Percentiles rank a stretch among this genome's conserved stretches.
These are phyloP conservation scores for Pseudomugil tenellus DNA, from an alignment of 2,797 vertebrate species.

Conservation along the genomic window DNA sequence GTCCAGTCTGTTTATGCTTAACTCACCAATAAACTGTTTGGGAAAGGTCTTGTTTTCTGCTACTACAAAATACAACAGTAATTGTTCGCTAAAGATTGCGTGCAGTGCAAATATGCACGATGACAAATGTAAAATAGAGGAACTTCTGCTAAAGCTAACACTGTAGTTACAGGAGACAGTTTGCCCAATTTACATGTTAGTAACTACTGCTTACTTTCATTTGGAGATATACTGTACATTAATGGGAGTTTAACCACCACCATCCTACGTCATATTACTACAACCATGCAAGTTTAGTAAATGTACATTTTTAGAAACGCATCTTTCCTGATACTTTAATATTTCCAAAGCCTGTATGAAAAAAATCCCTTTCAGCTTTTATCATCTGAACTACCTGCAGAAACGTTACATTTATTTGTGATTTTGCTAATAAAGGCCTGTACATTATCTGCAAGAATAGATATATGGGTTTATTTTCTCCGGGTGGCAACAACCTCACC, in stretches of 20 bases:
- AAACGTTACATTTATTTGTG: slow-evolving; percentile 1
- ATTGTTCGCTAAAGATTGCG: neutral
- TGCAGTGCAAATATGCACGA: slow-evolving; percentile 6
- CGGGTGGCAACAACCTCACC: neutral
- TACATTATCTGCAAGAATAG: neutral
- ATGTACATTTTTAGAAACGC: neutral
- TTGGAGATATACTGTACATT: neutral
- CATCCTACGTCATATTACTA: neutral
- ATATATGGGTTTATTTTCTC: neutral
- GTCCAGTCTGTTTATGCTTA: slow-evolving; percentile 16
- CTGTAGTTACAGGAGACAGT: slow-evolving; percentile 14
- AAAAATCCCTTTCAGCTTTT: neutral
- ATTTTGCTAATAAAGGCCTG: slow-evolving; percentile 2
- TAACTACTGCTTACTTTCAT: neutral
- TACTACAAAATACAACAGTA: slow-evolving; percentile 13
- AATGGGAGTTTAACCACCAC: neutral
- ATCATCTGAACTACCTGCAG: slow-evolving; percentile 14
- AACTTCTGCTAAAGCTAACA: slow-evolving; percentile 26
- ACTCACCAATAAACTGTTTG: slow-evolving; percentile 2
- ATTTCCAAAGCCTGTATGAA: slow-evolving; percentile 6
- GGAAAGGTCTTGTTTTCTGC: slow-evolving; percentile 15
- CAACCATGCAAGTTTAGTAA: neutral
- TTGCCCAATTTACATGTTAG: slow-evolving; percentile 19
- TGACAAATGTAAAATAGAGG: slow-evolving; percentile 12
- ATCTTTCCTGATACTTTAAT: neutral